Evolutionary conservation across 2,797 vertebrate genomes (phyloP), one percentile per base, ranked within the genome.

Genomic region (Cossypha dichroa): DNA sequence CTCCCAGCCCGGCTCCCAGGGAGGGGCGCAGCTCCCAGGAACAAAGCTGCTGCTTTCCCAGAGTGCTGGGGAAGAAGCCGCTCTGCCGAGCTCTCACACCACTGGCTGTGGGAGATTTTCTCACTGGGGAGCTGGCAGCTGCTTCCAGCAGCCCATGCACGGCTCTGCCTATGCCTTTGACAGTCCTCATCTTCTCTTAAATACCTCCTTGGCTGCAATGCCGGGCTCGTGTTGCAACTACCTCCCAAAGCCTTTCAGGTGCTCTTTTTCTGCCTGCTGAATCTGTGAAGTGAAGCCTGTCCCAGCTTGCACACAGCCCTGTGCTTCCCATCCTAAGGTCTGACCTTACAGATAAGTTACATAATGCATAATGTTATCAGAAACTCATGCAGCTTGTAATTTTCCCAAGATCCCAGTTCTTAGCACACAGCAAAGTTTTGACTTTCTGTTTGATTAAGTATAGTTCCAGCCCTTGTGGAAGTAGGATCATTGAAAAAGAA

Each of bases 21-120:
- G 5, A 56, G 40, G 15, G 31, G n/a, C 0, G 0, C 10, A 13
- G 79, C 63, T 69, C 55, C 15, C 2, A 1, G 0, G 2, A 36
- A 4, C 33, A 46, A 40, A 45, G 16, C 16, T 55, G 19, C 48
- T 12, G 46, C 64, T 59, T 33, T 20, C 29, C 41, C 41, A 56
- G 48, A 5, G 2, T 4, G 2, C 15, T 5, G 6, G 15, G 46
- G 31, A 60, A 40, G n/a, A 64, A 31, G 31, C 31, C 9, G 0
- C 31, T 56, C 36, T 2, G 2, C 21, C 1, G 33, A 43, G 33
- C 20, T 62, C 59, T n/a, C 46, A 26, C 54, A n/a, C 8, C 31
- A 2, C 25, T 4, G 19, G 3, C 60, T 40, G 20, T 6, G 3
- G 0, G 1, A 1, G 1, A 15, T 45, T 72, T 52, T 13, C 38